These are phyloP conservation scores for Oryzias javanicus DNA, from an alignment of 2,113 vertebrate species.

Conservation along the genomic window DNA sequence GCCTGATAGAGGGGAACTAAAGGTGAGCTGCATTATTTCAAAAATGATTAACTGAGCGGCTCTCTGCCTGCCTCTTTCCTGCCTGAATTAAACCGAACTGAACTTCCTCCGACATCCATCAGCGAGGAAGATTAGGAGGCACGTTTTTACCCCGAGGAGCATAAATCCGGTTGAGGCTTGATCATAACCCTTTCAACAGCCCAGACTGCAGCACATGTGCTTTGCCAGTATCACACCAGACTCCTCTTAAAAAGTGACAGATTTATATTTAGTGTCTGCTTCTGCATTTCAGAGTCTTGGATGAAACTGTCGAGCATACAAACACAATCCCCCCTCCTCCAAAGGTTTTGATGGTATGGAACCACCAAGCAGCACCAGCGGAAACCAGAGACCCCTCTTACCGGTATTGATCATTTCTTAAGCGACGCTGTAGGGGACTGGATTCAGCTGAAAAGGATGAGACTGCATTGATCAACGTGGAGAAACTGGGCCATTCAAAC, in stretches of 20 bases:
- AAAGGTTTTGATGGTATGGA: constrained; percentile 61
- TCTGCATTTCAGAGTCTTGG: constrained; percentile 42
- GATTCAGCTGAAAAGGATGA: constrained; percentile 25
- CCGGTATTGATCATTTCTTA: constrained; percentile 52
- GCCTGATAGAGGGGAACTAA: constrained; percentile 2
- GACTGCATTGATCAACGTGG: constrained; percentile 34
- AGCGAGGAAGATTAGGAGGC: constrained; percentile 42
- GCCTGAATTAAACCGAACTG: constrained; percentile 16
- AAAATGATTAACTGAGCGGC: constrained; percentile 19
- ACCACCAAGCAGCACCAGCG: constrained; percentile 22
- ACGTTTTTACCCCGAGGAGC: constrained; percentile 14
- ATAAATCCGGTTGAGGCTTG: constrained; percentile 48
- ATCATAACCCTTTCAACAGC: constrained; percentile 19
- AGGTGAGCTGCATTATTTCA: constrained; percentile 49
- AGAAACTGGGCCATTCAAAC: constrained; percentile 34
- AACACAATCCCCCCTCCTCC: constrained; percentile 38
- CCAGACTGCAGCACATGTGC: constrained; percentile 20
- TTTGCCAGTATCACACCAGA: constrained; percentile 17
- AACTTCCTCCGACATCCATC: constrained; percentile 27
- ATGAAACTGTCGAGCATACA: constrained; percentile 57
- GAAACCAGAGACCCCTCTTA: constrained; percentile 64
- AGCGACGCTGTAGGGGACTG: constrained; percentile 36
- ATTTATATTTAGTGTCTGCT: constrained; percentile 30
- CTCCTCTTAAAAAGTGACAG: constrained; percentile 13
- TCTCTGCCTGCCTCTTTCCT: not conserved